A percentile compares a stretch with the other conserved stretches of the same genome.
phyloP scores from a whole-genome alignment of 1,140 invertebrate genomes.

The Ditylenchus dipsaci region DNA sequence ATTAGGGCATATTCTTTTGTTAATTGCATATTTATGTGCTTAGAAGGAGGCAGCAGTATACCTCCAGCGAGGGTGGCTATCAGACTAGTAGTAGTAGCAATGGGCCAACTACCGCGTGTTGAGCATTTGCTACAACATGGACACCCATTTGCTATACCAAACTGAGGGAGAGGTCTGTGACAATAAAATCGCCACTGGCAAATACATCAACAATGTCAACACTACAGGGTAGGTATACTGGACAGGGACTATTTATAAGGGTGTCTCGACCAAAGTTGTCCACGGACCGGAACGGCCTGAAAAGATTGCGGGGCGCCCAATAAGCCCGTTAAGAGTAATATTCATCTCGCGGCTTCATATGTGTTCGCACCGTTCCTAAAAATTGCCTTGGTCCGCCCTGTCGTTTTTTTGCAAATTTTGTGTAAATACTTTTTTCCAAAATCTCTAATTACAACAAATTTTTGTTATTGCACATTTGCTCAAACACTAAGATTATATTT shows the following conservation, averaged over 20 bases:
- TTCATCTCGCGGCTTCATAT: not conserved
- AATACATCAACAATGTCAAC: slow-evolving; percentile 51
- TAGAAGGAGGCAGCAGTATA: not conserved
- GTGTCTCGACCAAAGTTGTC: not conserved
- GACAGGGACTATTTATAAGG: too few species aligned
- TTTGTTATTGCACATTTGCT: not conserved
- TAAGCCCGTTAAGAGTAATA: too few species aligned
- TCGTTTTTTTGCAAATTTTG: not conserved
- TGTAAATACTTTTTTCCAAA: not conserved
- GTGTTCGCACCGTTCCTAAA: not conserved
- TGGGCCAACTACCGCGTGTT: not conserved
- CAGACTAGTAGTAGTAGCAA: not conserved
- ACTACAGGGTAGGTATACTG: slow-evolving; percentile 39
- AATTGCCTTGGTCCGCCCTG: too few species aligned
- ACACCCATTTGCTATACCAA: not conserved
- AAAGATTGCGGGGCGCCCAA: too few species aligned
- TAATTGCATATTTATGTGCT: not conserved
- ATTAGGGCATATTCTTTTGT: not conserved
- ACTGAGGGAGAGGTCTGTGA: slow-evolving; percentile 3
- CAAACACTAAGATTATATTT: too few species aligned
- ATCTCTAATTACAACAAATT: not conserved
- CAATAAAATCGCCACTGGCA: slow-evolving; percentile 46
- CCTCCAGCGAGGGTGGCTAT: not conserved
- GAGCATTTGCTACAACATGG: not conserved
- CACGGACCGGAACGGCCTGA: too few species aligned